These are phyloP conservation scores for Heterodera filipjevi DNA, from an alignment of 2,888 invertebrate species.

Conservation along the genomic window DNA sequence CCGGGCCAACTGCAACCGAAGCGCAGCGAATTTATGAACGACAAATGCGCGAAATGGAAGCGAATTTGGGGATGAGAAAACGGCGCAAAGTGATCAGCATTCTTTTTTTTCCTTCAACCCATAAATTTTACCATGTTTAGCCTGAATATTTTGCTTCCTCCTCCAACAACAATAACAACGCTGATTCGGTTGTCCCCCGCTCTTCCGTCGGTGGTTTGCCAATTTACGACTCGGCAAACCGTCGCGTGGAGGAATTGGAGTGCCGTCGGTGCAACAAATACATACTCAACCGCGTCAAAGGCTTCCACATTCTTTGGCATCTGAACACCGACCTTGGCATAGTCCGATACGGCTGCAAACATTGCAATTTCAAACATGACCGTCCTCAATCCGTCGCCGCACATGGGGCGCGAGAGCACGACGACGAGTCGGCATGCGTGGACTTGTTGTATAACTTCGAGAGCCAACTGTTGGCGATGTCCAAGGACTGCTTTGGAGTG, in stretches of 20 bases:
- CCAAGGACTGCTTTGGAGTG: slow-evolving; percentile 60
- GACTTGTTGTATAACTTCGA: slow-evolving; percentile 56
- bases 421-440: slow-evolving; percentile 53
- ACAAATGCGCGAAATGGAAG: slow-evolving; percentile 5
- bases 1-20: slow-evolving; percentile 60
- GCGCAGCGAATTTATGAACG: slow-evolving; percentile 47
- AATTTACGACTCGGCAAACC: not conserved
- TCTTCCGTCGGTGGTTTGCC: not conserved
- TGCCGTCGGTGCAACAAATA: slow-evolving; percentile 61
- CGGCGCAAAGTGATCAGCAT: not conserved
- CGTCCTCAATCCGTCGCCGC: slow-evolving; percentile 60
- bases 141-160: too few relatives aligned
- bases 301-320: slow-evolving; percentile 64
- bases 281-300: slow-evolving; percentile 59
- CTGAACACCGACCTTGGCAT: slow-evolving; percentile 62
- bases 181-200: not conserved
- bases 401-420: slow-evolving; percentile 62
- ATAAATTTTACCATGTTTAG: too few relatives aligned
- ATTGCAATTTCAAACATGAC: slow-evolving; percentile 61
- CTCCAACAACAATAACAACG: not conserved
- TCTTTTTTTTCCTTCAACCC: too few relatives aligned
- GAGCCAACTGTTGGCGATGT: slow-evolving; percentile 60
- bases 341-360: slow-evolving; percentile 59
- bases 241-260: slow-evolving; percentile 47
- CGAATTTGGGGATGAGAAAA: slow-evolving; percentile 13